Base-by-base conservation (phyloP, 2,797 vertebrate species). In the Artibeus lituratus region DNA sequence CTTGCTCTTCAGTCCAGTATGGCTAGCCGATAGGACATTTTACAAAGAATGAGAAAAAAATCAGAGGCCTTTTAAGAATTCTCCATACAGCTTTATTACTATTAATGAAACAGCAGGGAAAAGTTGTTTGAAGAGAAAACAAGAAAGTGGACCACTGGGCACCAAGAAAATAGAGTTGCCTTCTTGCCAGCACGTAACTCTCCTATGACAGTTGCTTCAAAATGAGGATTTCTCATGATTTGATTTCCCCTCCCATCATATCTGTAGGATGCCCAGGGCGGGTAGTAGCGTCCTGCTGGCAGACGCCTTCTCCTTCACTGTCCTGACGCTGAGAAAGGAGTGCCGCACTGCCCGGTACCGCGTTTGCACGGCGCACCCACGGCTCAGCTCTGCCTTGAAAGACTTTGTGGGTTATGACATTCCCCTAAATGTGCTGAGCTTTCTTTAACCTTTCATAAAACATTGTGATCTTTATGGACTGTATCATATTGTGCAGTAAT, bases 401-500 rank as follows among this genome's bases (percentile, higher is more conserved):
- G 99, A 99, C 99, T 98, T 98, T 98, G 97, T 96, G 98, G 99
- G 99, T 99, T 99, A 99, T 99, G 99, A 99, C 99, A 99, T 98
- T 99, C 98, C 98, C 98, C 98, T 99, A 99, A 99, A 99, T 99
- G 99, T 99, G 99, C 99, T 99, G 99, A 99, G 99, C 99, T 99
- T 99, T 99, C 99, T 99, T 99, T 99, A 99, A 99, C 99, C 99
- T 99, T 99, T 99, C 99, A 99, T 99, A 99, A 99, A 99, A 99
- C 99, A 99, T 99, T 98, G 99, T 99, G 99, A 99, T 99, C 99
- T 99, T 99, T 99, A 99, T 99, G 99, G 99, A 99, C 99, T 99
- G 99, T 99, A 99, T 99, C 99, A 99, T 99, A 99, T 99, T 99
- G 99, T 99, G 99, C 99, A 98, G 99, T 99, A 99, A 99, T 99